Evolutionary conservation across 2,888 invertebrate species (phyloP).

Genomic region (Enchytraeus crypticus): DNA sequence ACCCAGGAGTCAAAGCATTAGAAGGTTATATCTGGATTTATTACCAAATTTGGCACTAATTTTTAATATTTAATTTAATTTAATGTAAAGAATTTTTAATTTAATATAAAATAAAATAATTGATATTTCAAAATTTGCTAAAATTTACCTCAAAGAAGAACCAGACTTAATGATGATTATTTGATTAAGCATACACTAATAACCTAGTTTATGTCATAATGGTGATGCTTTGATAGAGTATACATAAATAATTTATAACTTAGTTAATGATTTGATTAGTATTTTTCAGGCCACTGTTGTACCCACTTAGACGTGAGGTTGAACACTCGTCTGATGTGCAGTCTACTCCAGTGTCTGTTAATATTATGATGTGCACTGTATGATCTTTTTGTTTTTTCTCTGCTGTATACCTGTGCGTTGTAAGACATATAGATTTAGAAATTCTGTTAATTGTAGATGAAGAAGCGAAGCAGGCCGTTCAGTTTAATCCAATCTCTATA

Average conservation of each 20-base stretch:
- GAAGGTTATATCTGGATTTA: too few relatives aligned
- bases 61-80: too few relatives aligned
- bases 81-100: background rate
- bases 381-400: background rate
- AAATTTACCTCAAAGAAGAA: too few relatives aligned
- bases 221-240: too few relatives aligned
- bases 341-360: background rate
- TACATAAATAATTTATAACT: background rate
- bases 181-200: too few relatives aligned
- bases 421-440: too few relatives aligned
- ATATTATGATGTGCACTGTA: background rate
- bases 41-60: too few relatives aligned
- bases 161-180: too few relatives aligned
- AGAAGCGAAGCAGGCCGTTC: background rate
- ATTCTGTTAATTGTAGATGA: background rate
- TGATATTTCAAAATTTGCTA: background rate
- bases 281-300: background rate
- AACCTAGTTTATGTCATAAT: too few relatives aligned
- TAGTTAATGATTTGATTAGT: background rate
- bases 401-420: background rate
- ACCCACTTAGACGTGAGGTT: too few relatives aligned
- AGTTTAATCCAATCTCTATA: constrained; percentile 10
- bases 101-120: background rate
- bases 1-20: too few relatives aligned
- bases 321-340: background rate